Evolutionary conservation across 30 jellyfish, hydroid and myxozoan species (phyloP).

Genomic region (Pelagia noctiluca): DNA sequence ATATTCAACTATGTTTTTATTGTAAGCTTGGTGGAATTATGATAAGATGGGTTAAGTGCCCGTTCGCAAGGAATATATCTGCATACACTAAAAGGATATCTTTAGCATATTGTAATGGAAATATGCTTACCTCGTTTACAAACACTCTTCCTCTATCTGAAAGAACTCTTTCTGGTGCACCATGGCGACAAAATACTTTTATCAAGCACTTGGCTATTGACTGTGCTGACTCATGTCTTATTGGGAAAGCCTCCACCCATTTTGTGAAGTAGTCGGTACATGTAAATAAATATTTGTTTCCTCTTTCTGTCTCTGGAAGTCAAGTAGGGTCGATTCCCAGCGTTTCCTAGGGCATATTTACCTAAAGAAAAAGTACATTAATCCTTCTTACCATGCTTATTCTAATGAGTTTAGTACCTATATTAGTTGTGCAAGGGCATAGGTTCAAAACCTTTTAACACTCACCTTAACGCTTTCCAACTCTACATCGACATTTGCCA

Average conservation of each 20-base stretch:
- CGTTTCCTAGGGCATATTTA: conserved; percentile 21
- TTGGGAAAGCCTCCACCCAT: conserved; percentile 54
- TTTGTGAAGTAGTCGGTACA: conserved; percentile 40
- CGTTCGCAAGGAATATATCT: too few species aligned
- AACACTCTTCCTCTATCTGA: conserved; percentile 46
- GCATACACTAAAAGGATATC: too few species aligned
- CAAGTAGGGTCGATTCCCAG: conserved; percentile 6
- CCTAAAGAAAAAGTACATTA: too few species aligned
- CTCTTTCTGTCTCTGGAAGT: not conserved
- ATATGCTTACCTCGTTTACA: conserved; percentile 50
- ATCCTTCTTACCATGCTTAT: too few species aligned
- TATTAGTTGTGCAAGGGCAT: not conserved
- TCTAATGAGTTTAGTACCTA: not conserved
- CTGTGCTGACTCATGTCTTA: not conserved
- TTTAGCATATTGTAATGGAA: too few species aligned
- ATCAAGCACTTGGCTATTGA: conserved; percentile 34
- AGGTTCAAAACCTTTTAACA: not conserved
- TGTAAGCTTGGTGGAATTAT: too few species aligned
- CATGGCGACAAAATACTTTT: conserved; percentile 39
- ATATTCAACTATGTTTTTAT: too few species aligned
- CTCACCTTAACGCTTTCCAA: conserved; percentile 11
- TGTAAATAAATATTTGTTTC: conserved; percentile 31
- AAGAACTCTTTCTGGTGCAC: conserved; percentile 19
- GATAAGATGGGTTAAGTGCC: too few species aligned
- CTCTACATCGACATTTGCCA: conserved; percentile 28